Conservation (phyloP, 2,888 invertebrate species). For the Stegophylla sp. region DNA sequence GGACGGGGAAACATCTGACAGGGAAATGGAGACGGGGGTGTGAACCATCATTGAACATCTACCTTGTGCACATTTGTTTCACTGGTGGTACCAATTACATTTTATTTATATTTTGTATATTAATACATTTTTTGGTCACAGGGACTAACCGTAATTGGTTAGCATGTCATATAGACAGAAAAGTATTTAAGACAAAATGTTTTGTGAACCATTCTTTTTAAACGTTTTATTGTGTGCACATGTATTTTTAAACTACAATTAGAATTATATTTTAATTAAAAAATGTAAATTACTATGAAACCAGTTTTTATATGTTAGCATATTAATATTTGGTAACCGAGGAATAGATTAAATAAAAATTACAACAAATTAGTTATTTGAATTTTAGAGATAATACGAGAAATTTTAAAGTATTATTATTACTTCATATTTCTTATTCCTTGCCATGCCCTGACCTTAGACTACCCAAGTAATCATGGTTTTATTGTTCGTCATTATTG, state of each 20-base stretch:
- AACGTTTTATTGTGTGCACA: no score
- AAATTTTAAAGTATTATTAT: not conserved
- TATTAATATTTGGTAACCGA: not conserved
- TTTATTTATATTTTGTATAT: no score
- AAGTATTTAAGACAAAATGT: not conserved
- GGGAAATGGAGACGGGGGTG: no score
- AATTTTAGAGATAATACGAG: not conserved
- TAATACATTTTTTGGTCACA: not conserved
- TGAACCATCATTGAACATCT: no score
- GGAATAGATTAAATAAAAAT: not conserved
- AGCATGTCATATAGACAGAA: not conserved
- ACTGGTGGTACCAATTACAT: not conserved
- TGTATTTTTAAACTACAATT: no score
- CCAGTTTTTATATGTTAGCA: not conserved
- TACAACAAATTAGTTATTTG: not conserved
- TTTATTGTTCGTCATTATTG: conserved; percentile 30
- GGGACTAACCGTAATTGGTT: not conserved
- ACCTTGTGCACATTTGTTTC: not conserved
- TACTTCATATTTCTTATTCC: not conserved
- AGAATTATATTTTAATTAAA: no score
- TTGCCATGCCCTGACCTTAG: not conserved
- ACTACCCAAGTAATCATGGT: conserved; percentile 14
- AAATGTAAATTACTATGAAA: no score
- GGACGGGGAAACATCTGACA: no score
- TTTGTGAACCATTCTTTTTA: not conserved